Evolutionary conservation across 2,888 invertebrate species (phyloP).

Genomic region (Thecocarcelia acutangulata): DNA sequence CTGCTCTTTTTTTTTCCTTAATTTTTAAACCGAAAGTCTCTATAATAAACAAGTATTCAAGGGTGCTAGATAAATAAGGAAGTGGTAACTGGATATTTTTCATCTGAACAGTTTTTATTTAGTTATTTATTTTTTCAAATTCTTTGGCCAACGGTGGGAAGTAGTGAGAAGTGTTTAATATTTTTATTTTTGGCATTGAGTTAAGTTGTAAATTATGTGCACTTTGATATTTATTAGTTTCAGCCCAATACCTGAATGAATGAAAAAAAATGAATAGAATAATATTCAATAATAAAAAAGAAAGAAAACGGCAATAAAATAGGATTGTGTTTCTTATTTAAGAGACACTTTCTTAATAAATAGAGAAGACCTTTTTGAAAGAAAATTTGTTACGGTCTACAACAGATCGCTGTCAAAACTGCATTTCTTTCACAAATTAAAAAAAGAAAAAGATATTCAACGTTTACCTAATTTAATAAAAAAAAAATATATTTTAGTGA

Average conservation of each 20-base stretch:
- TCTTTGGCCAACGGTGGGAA: background rate
- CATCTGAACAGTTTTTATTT: constrained; percentile 40
- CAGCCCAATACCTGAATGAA: constrained; percentile 21
- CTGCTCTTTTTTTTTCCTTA: background rate
- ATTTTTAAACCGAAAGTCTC: constrained; percentile 39
- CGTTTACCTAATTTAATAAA: too few relatives aligned
- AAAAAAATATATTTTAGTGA: too few relatives aligned
- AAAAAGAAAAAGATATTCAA: too few relatives aligned
- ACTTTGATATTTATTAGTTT: constrained; percentile 52
- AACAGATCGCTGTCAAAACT: too few relatives aligned
- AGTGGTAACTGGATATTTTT: constrained; percentile 63
- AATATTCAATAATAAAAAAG: too few relatives aligned
- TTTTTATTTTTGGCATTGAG: constrained; percentile 39
- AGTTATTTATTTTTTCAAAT: background rate
- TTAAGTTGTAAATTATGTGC: constrained; percentile 41
- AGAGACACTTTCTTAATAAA: constrained; percentile 6
- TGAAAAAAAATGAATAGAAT: too few relatives aligned
- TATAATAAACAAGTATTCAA: constrained; percentile 33
- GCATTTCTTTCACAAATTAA: background rate
- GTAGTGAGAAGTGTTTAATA: constrained; percentile 29
- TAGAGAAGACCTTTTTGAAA: background rate
- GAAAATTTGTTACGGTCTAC: too few relatives aligned
- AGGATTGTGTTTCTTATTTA: constrained; percentile 18
- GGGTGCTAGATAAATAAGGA: constrained; percentile 51
- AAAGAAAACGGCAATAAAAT: constrained; percentile 7